A percentile compares a stretch with the other conserved stretches of the same genome.
Conservation (phyloP, 2,113 vertebrate species). For the Atherinomorus stipes region DNA sequence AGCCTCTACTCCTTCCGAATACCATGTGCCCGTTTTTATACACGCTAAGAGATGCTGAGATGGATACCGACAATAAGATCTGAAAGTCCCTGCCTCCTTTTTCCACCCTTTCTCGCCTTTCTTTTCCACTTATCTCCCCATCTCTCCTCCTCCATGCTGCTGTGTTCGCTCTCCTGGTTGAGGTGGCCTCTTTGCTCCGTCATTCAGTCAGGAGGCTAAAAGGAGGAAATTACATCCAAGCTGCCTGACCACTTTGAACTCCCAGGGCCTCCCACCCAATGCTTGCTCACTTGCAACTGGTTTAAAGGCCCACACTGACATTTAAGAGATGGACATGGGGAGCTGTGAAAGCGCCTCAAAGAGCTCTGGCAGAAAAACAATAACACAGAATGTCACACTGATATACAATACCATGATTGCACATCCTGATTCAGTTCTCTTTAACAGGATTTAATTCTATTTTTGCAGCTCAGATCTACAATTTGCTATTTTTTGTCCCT, state of each 20-base stretch:
- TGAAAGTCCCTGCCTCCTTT: slow-evolving; percentile 26
- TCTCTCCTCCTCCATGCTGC: slow-evolving; percentile 20
- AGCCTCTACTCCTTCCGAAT: slow-evolving; percentile 5
- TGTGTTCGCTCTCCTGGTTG: slow-evolving; percentile 24
- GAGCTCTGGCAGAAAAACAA: slow-evolving; percentile 19
- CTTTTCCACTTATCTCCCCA: slow-evolving; percentile 47
- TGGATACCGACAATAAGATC: slow-evolving; percentile 45
- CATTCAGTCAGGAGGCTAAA: slow-evolving; percentile 69
- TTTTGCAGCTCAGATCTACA: neutral
- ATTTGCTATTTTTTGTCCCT: neutral
- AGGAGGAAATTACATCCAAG: slow-evolving; percentile 70
- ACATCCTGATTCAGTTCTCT: slow-evolving; percentile 5
- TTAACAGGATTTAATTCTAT: slow-evolving; percentile 2
- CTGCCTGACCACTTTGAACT: slow-evolving; percentile 67
- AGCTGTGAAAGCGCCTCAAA: slow-evolving; percentile 40
- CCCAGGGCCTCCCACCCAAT: slow-evolving; percentile 17
- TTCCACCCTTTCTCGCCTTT: slow-evolving; percentile 10
- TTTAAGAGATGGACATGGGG: slow-evolving; percentile 66
- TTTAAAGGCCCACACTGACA: slow-evolving; percentile 67
- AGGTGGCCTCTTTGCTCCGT: slow-evolving; percentile 61
- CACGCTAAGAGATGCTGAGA: slow-evolving; percentile 32
- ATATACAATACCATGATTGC: slow-evolving; percentile 1
- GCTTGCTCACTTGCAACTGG: slow-evolving; percentile 47
- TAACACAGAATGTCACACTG: neutral
- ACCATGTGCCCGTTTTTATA: slow-evolving; percentile 5